Evolutionary conservation across 2,888 invertebrate species (phyloP).

Genomic region (Iselma pallidipennis): DNA sequence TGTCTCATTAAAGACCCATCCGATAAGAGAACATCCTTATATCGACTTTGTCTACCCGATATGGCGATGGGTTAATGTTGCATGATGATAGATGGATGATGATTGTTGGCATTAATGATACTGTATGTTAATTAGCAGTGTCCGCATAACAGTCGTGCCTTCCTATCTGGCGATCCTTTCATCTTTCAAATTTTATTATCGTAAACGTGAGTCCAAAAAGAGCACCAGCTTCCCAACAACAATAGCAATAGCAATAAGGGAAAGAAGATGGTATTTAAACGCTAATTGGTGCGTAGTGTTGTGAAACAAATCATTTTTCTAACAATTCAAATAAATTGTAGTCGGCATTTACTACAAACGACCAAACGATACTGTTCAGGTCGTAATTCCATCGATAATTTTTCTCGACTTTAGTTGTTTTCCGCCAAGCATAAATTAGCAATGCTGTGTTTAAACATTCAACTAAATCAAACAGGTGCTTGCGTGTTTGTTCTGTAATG

Average conservation of each 20-base stretch:
- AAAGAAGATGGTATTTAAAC: too few species aligned
- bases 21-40: too few species aligned
- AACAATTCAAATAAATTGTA: neutral
- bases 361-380: neutral
- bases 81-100: neutral
- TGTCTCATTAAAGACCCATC: neutral
- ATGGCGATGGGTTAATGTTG: neutral
- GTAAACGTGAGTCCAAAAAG: neutral
- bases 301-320: too few species aligned
- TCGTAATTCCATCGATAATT: neutral
- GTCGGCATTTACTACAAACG: neutral
- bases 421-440: neutral
- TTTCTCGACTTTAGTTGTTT: neutral
- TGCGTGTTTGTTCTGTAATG: too few species aligned
- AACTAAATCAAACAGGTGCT: neutral
- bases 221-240: too few species aligned
- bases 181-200: slow-evolving; percentile 11
- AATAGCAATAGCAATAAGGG: too few species aligned
- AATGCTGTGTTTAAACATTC: neutral
- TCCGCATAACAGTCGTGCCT: slow-evolving; percentile 4
- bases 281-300: too few species aligned
- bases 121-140: slow-evolving; percentile 14
- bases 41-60: neutral
- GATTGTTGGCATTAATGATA: neutral
- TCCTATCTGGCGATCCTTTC: slow-evolving; percentile 9